Evolutionary conservation across 2,888 invertebrate species (phyloP), one percentile per base, ranked within the genome.

Genomic region (Ganaspis brasiliensis): DNA sequence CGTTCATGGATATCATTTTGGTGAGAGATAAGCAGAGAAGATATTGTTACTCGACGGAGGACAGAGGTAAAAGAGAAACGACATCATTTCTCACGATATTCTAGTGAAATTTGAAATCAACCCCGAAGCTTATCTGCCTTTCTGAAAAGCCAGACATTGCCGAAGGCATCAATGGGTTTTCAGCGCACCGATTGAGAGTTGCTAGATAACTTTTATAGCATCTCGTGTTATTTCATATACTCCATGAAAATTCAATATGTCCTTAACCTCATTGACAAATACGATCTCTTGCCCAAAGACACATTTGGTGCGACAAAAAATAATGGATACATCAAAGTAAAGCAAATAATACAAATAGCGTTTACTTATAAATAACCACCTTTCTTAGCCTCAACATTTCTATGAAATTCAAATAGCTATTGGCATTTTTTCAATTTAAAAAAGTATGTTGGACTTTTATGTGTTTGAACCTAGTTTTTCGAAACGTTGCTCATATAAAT

Each of bases 141-240:
- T 45, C 40, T 45, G 14, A 45, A 45, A 67, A 67, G 63, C 40
- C n/a, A 40, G 24, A 67, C 63, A 45, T 67, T 24, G 63, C 40
- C 63, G 24, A 67, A 67, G 63, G 63, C 63, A 67, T 67, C 63
- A 9, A 24, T 24, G 24, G 14, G 45, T 24, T 37, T 67, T 45
- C 63, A 67, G 24, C 45, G 24, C 40, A 45, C n/a, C 40, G 40
- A 67, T 63, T 63, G 63, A 67, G n/a, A 24, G 21, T 24, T 37
- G 2, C 40, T n/a, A 67, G 45, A 67, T 67, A 67, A 67, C 19
- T 45, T 67, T 67, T 67, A 67, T 40, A 67, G 24, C 63, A 67
- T 67, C 63, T 40, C 40, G 24, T 40, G 63, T 67, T 67, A 57
- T 59, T 67, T 40, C 40, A 40, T 45, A 24, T n/a, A 63, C 19